phyloP scores from a whole-genome alignment of 2,113 vertebrate genomes.

The Cranoglanis bouderius region DNA sequence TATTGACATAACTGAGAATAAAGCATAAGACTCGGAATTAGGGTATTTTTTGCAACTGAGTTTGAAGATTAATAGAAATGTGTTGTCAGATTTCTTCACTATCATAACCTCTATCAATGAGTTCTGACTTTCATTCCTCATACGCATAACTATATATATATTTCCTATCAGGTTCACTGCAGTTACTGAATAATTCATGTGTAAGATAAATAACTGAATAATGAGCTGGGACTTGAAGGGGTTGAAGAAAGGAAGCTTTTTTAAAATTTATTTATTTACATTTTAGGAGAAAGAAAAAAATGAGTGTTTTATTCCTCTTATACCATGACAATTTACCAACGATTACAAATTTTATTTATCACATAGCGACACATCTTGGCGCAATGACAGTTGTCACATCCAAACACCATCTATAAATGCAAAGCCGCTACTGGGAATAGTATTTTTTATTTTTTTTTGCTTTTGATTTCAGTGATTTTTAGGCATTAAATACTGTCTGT shows the following conservation, averaged over 20 bases:
- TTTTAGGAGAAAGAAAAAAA: background rate
- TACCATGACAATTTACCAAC: background rate
- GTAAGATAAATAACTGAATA: slow-evolving; percentile 10
- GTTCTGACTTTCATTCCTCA: background rate
- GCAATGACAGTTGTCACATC: background rate
- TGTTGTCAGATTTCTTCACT: background rate
- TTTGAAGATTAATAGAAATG: background rate
- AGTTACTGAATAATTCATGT: slow-evolving; percentile 25
- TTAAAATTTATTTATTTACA: background rate
- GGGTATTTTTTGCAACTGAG: background rate
- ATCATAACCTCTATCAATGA: background rate
- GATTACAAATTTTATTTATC: background rate
- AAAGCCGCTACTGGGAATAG: background rate
- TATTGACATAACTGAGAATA: background rate
- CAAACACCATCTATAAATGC: background rate
- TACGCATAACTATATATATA: background rate
- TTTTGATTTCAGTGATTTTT: background rate
- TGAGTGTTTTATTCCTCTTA: background rate
- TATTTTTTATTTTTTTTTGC: background rate
- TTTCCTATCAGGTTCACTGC: slow-evolving; percentile 5
- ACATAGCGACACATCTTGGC: background rate
- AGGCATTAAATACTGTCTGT: background rate
- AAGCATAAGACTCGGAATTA: no score
- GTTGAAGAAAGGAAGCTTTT: background rate
- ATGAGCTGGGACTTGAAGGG: background rate